Evolutionary conservation across 2,113 vertebrate genomes (phyloP), one percentile per base, ranked within the genome.

Genomic region (Semicossyphus pulcher): DNA sequence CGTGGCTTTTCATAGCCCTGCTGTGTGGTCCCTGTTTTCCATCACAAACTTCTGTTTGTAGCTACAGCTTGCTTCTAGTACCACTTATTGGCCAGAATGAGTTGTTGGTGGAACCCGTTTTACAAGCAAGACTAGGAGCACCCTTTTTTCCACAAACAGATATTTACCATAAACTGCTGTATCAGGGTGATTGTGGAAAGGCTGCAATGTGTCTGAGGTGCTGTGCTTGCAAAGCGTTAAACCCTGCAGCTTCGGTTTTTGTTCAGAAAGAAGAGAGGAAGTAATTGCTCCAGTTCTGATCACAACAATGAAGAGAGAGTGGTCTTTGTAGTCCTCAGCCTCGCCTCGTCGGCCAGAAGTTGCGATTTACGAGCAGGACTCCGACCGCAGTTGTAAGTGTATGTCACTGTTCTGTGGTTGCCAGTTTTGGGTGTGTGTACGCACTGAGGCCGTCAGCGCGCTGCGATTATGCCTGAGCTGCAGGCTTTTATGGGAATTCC

Each of bases 401-500:
- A 73, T 86, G 85, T 88, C 92, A 61, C 81, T 60, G 73, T 61
- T 77, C 65, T 81, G 70, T 61, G 76, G 86, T 89, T 90, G 87
- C 80, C 56, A 84, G 57, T 74, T 84, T 67, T 82, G 73, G 68
- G 76, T 28, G 81, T 92, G 72, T 78, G 64, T 83, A 61, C 29
- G 67, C 28, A 80, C 78, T 9, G 49, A 66, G 80, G 82, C 86
- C 77, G 68, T 86, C 78, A 64, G 83, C 67, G 41, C 25, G 5
- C 83, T 67, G 76, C 67, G 62, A 89, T 90, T 86, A 82, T 18
- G 85, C 84, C 73, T 78, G 59, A 66, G 78, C 81, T 76, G 60
- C 57, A 75, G 52, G 73, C 51, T 91, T 94, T 94, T 93, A 94
- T 90, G 76, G 80, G 93, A 87, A 92, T 94, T 94, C 92, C 91